Base-by-base conservation (phyloP, 2,113 vertebrate species). In the Gambusia holbrooki region DNA sequence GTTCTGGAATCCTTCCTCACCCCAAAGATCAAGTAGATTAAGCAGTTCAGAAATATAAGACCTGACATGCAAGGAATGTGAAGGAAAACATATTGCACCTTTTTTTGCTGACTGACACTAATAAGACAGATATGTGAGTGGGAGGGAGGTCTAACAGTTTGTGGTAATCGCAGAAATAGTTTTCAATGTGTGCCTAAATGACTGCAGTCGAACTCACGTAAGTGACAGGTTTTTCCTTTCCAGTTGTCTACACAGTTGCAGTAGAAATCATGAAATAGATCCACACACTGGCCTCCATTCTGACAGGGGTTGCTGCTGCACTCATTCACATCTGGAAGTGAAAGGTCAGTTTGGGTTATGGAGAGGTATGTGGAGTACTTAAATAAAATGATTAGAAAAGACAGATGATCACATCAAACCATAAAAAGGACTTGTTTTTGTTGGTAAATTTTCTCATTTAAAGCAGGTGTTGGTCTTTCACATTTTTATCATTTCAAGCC, bases 151-250 rank as follows among this genome's bases (percentile, higher is more conserved):
- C 17, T 48, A 1, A 48, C 14, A 19, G 45, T 17, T 48, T 48
- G 45, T 48, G 14, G 4, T 48, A 48, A 48, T 48, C 17, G 4
- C 45, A 48, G 17, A 48, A 48, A 22, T 48, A 19, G 14, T 19
- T 17, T 48, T 48, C 45, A 48, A 48, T 0, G 17, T 48, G 11
- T 30, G 15, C 28, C 12, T 32, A 8, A 11, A 33, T 32, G 2
- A 5, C 1, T 32, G 30, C 8, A 27, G 8, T 71, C 60, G 0
- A 5, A 69, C 80, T 77, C n/a, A 82, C 97, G 95, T 7, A 97
- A 98, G 87, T 96, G 96, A 91, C 97, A 99, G 51, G 96, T 97
- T 92, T 98, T 98, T 70, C 97, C 97, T 89, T 99, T 99, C 97
- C 97, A 99, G 87, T 92, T 95, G 69, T 96, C 95, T 1, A 94